Evolutionary conservation across 2,797 vertebrate species (phyloP), one percentile per base, ranked within the genome.

Genomic region (Bradypus variegatus): DNA sequence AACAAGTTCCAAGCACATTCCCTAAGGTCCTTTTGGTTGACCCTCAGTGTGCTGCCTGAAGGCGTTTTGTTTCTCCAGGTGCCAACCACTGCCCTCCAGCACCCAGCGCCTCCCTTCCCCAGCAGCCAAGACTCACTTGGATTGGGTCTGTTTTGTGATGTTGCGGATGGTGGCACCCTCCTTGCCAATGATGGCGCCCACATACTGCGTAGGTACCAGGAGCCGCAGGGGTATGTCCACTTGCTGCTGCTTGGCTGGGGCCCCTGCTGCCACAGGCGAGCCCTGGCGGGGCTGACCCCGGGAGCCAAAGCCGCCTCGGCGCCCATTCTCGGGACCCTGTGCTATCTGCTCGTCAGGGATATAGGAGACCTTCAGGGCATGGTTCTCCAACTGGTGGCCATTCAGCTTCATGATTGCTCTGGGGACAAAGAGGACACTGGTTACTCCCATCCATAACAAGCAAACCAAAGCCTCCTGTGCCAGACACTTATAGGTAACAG

Each of bases 341-440:
- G 94, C 16, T 1, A 98, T 98, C 94, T 97, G 98, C 93, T 99
- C 99, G 0, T 99, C 99, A 0, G 99, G 98, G 96, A 99, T 99
- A 96, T 99, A 99, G 94, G 98, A 99, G 91, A 99, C 98, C 4
- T 98, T 98, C 76, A 99, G 97, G 3, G 98, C 96, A 0, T 99
- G 98, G 97, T 98, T 99, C 96, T 99, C 99, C 96, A 99, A 96
- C 97, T 99, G 98, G 97, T 99, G 98, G 13, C 99, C 98, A 0
- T 99, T 99, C 95, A 99, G 98, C 96, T 99, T 99, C 98, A 98
- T 98, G 96, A 99, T 99, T 85, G 99, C 99, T 97, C 99, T 99
- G 97, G 10, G 93, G 62, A 94, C 48, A 94, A 91, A 58, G 29
- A 15, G 27, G 3, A 2, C 8, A 36, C 19, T 3, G 8, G 50